Evolutionary conservation across 2,888 invertebrate species (phyloP).

Genomic region (Erpobdella octoculata): DNA sequence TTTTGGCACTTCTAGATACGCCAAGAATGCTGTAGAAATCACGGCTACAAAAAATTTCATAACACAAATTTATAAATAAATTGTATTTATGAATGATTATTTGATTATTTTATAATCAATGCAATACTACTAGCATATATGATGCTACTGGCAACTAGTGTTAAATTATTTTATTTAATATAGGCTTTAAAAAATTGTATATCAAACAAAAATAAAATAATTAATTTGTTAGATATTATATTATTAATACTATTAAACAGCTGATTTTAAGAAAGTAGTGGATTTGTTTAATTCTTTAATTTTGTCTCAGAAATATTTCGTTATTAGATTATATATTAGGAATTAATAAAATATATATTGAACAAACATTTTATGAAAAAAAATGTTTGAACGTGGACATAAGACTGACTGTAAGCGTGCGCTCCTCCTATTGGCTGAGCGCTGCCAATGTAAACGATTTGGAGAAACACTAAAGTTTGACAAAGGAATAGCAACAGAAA

Average conservation of each 20-base stretch:
- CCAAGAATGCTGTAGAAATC: constrained; percentile 90
- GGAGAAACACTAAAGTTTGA: neutral
- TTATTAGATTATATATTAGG: too few species aligned
- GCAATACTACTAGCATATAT: too few species aligned
- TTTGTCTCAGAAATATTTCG: too few species aligned
- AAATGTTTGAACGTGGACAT: neutral
- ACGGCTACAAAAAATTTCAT: constrained; percentile 56
- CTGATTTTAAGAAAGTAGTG: neutral
- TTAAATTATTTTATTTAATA: too few species aligned
- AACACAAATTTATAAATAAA: neutral
- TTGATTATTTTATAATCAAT: too few species aligned
- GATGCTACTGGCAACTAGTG: too few species aligned
- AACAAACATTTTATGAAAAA: neutral
- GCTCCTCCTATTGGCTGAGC: constrained; percentile 7
- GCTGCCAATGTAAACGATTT: constrained; percentile 8
- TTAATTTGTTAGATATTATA: too few species aligned
- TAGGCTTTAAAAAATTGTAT: too few species aligned
- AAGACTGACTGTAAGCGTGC: neutral
- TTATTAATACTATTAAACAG: neutral
- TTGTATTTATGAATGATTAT: too few species aligned
- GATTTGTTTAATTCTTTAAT: too few species aligned
- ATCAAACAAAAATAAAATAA: too few species aligned
- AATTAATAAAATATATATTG: neutral
- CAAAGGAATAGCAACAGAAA: neutral
- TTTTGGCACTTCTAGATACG: constrained; percentile 72